Conservation (phyloP, 2,113 vertebrate genomes). For the Toxotes jaculatrix region DNA sequence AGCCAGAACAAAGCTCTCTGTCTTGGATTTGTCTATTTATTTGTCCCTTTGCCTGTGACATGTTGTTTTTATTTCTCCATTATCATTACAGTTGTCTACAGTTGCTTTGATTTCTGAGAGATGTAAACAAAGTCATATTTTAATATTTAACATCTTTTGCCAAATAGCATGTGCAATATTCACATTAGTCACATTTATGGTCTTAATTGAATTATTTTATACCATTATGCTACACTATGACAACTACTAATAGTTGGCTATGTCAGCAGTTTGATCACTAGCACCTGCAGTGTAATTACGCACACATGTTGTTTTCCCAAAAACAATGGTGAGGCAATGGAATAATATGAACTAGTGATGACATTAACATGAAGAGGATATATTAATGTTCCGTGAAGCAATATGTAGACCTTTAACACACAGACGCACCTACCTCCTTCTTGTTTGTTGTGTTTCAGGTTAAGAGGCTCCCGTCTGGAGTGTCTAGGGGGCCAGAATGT, state of each 20-base stretch:
- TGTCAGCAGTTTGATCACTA: slow-evolving; percentile 55
- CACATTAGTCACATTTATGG: slow-evolving; percentile 25
- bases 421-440: not conserved
- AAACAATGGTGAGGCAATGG: slow-evolving; percentile 63
- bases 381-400: slow-evolving; percentile 53
- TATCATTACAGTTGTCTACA: slow-evolving; percentile 59
- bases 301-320: slow-evolving; percentile 49
- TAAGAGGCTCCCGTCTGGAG: slow-evolving; percentile 82
- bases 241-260: slow-evolving; percentile 47
- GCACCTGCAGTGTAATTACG: slow-evolving; percentile 62
- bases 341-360: slow-evolving; percentile 57
- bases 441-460: slow-evolving; percentile 81
- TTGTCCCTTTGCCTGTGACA: slow-evolving; percentile 66
- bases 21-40: slow-evolving; percentile 61
- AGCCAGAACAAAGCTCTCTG: slow-evolving; percentile 75
- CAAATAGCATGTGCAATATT: slow-evolving; percentile 33
- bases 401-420: slow-evolving; percentile 36
- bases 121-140: slow-evolving; percentile 28
- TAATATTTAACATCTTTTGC: slow-evolving; percentile 15
- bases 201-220: slow-evolving; percentile 55
- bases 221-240: slow-evolving; percentile 46
- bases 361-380: slow-evolving; percentile 42
- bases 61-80: slow-evolving; percentile 68
- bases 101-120: slow-evolving; percentile 51
- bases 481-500: slow-evolving; percentile 55